phyloP scores from a whole-genome alignment of 2,888 invertebrate species.

The Lissocephala sabroskyi region DNA sequence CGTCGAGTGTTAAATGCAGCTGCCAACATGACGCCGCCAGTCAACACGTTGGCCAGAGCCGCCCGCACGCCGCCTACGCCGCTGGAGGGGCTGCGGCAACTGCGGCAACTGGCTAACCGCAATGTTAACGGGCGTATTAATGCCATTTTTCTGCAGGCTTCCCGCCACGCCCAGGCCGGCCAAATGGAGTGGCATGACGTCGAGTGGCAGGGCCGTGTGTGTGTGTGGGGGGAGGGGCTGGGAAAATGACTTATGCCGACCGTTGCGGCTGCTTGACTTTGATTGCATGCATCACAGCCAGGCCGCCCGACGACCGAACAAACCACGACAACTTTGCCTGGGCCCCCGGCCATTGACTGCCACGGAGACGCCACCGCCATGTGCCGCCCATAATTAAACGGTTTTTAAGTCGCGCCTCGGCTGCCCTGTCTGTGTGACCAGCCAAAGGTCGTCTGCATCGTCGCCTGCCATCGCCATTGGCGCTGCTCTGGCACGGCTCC shows the following conservation, averaged over 20 bases:
- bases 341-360: too few relatives aligned
- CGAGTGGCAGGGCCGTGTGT: slow-evolving; percentile 4
- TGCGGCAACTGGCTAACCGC: slow-evolving; percentile 49
- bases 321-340: background rate
- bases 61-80: background rate
- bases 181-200: background rate
- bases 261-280: slow-evolving; percentile 57
- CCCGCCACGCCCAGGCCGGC: slow-evolving; percentile 5
- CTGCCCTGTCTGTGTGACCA: slow-evolving; percentile 16
- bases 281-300: slow-evolving; percentile 51
- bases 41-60: slow-evolving; percentile 13
- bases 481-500: too few relatives aligned
- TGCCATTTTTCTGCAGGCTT: slow-evolving; percentile 34
- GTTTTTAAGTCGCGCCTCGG: slow-evolving; percentile 21
- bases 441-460: slow-evolving; percentile 6
- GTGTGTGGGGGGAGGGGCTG: slow-evolving; percentile 18
- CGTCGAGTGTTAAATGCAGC: slow-evolving; percentile 59
- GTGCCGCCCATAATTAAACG: slow-evolving; percentile 36
- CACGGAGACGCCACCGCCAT: background rate
- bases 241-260: slow-evolving; percentile 46
- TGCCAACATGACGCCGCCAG: slow-evolving; percentile 34
- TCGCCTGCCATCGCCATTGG: too few relatives aligned
- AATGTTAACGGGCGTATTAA: slow-evolving; percentile 62
- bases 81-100: slow-evolving; percentile 4
- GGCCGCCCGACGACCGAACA: background rate